These are phyloP conservation scores for Meloidogyne hapla DNA, from an alignment of 1,140 invertebrate genomes.

Conservation along the genomic window DNA sequence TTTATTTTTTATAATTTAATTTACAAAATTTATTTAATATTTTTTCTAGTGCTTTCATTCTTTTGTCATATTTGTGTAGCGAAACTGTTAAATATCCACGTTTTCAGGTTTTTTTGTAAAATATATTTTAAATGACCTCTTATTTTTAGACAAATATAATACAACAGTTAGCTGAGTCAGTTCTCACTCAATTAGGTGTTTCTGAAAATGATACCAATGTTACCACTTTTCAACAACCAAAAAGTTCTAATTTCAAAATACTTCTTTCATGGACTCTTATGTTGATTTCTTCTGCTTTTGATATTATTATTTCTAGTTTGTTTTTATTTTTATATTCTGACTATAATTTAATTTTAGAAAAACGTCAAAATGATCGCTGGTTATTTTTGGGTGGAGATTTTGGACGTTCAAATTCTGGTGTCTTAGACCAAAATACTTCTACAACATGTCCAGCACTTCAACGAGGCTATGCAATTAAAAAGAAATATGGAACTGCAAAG, in stretches of 20 bases:
- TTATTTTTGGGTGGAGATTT: conserved; percentile 5
- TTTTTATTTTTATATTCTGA: not conserved
- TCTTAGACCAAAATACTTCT: not conserved
- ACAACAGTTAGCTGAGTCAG: not conserved
- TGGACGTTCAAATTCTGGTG: not conserved
- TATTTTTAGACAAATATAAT: not conserved
- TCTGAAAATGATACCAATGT: not conserved
- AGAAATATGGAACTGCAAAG: not conserved
- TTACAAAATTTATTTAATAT: not conserved
- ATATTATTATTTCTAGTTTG: conserved; percentile 12
- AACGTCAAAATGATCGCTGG: conserved; percentile 18
- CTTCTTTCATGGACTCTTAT: conserved; percentile 3
- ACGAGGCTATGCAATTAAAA: not conserved
- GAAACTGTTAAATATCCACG: conserved; percentile 34
- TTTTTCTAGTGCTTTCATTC: conserved; percentile 32
- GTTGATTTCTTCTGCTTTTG: conserved; percentile 9
- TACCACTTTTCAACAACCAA: not conserved
- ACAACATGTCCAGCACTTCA: not conserved
- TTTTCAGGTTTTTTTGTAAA: conserved; percentile 4
- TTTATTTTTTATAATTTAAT: not conserved
- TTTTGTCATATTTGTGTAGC: conserved; percentile 40
- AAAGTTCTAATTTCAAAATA: not conserved
- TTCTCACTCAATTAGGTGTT: conserved; percentile 2
- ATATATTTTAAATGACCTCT: not conserved
- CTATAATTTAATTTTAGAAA: not conserved